Evolutionary conservation across 2,797 vertebrate species (phyloP).

Genomic region (Amblyopsis hoosieri): DNA sequence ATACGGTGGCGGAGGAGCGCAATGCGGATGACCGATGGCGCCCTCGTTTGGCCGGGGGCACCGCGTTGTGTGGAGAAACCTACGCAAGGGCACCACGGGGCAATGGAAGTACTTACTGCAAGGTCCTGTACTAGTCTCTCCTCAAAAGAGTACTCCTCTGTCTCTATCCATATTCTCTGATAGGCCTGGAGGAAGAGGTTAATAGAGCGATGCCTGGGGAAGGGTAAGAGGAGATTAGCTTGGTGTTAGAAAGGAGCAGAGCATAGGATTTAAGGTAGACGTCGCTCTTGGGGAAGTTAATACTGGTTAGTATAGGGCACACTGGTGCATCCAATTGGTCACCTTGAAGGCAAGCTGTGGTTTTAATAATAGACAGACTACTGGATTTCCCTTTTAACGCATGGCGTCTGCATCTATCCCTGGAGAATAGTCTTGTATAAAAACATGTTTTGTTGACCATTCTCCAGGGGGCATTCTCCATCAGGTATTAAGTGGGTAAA

Average conservation of each 20-base stretch:
- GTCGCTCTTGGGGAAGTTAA: constrained; percentile 77
- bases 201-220: constrained; percentile 98
- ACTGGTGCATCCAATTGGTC: constrained; percentile 86
- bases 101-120: constrained; percentile 92
- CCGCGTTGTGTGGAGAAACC: constrained; percentile 22
- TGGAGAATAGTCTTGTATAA: too few species aligned
- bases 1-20: constrained; percentile 16
- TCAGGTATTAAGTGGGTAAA: too few species aligned
- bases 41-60: constrained; percentile 20
- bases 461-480: too few species aligned
- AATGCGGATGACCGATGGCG: constrained; percentile 28
- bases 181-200: constrained; percentile 99
- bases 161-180: constrained; percentile 99
- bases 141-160: constrained; percentile 99
- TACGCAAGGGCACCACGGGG: constrained; percentile 15
- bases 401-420: too few species aligned
- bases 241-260: constrained; percentile 77
- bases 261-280: constrained; percentile 60
- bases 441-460: too few species aligned
- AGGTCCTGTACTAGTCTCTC: constrained; percentile 99
- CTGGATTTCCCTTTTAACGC: not conserved
- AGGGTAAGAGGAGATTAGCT: constrained; percentile 87
- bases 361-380: not conserved
- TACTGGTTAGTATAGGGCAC: constrained; percentile 74
- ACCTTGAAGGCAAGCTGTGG: constrained; percentile 50